Conservation (phyloP, 2,797 vertebrate species). For the Percopsis omiscomaycus region DNA sequence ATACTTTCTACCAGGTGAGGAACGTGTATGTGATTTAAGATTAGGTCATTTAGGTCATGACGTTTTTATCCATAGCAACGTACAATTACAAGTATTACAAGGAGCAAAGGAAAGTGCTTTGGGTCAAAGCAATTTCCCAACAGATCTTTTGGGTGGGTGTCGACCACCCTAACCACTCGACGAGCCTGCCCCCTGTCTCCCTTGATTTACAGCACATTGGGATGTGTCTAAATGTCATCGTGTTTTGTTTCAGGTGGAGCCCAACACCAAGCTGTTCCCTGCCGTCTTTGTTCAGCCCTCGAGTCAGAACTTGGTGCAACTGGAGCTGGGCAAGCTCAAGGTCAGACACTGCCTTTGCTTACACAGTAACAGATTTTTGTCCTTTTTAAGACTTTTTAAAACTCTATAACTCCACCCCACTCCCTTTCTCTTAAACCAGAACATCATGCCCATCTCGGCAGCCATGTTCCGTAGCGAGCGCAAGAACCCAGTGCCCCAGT, state of each 20-base stretch:
- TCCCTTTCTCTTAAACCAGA: constrained; percentile 69
- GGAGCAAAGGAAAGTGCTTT: too few relatives aligned
- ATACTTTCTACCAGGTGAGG: constrained; percentile 91
- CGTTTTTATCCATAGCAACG: too few relatives aligned
- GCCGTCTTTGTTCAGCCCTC: constrained; percentile 86
- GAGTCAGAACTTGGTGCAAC: constrained; percentile 88
- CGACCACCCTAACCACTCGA: background rate
- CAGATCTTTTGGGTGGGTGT: too few relatives aligned
- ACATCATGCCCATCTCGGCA: constrained; percentile 96
- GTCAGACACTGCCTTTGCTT: constrained; percentile 57
- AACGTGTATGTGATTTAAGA: background rate
- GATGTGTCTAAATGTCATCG: background rate
- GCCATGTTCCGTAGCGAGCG: constrained; percentile 94
- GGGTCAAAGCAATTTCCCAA: too few relatives aligned
- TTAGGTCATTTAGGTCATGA: too few relatives aligned
- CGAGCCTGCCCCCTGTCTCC: background rate
- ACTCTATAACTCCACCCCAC: background rate
- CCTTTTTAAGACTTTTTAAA: background rate
- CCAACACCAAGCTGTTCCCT: constrained; percentile 95
- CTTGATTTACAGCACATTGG: too few relatives aligned
- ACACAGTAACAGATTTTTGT: background rate
- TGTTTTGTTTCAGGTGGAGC: constrained; percentile 83
- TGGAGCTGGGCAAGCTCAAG: constrained; percentile 94
- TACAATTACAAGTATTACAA: too few relatives aligned
- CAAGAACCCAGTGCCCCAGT: constrained; percentile 90